Base-by-base conservation (phyloP, 2,797 vertebrate genomes). In the Semaprochilodus insignis region DNA sequence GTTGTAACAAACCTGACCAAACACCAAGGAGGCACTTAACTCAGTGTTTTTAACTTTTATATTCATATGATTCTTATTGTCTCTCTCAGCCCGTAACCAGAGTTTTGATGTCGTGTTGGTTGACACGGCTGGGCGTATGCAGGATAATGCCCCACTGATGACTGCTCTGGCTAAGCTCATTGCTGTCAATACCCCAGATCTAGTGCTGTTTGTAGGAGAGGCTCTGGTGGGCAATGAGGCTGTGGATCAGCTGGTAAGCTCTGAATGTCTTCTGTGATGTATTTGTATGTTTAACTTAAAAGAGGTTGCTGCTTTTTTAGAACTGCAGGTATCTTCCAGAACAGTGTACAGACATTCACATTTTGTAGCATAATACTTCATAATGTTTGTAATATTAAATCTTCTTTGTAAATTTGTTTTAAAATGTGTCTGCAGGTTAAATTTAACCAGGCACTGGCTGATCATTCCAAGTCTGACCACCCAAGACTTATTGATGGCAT, bases 111-210 rank as follows among this genome's bases (percentile, higher is more conserved):
- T 99, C 92, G 98, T 99, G 83, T 92, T 99, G 94, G 98, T 99
- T 93, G 98, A 99, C 93, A 99, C 98, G 0, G 98, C 98, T 0
- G 98, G 98, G 78, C 97, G 98, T 76, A 99, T 99, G 98, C 98
- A 99, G 94, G 98, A 99, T 94, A 99, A 99, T 0, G 95, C 95
- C 5, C 98, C 98, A 11, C 90, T 99, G 82, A 99, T 99, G 98
- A 98, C 96, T 0, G 98, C 98, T 0, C 91, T 99, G 93, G 98
- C 98, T 76, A 99, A 99, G 87, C 97, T 99, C 66, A 99, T 99
- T 0, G 96, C 97, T 0, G 97, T 99, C 91, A 99, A 99, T 4
- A 94, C 97, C 89, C 98, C 98, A 0, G 98, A 99, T 91, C 92
- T 99, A 23, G 98, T 99, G 84, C 94, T 99, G 89, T 99, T 99